Conservation (phyloP, 2,888 invertebrate genomes). For the Bursaphelenchus okinawaensis region DNA sequence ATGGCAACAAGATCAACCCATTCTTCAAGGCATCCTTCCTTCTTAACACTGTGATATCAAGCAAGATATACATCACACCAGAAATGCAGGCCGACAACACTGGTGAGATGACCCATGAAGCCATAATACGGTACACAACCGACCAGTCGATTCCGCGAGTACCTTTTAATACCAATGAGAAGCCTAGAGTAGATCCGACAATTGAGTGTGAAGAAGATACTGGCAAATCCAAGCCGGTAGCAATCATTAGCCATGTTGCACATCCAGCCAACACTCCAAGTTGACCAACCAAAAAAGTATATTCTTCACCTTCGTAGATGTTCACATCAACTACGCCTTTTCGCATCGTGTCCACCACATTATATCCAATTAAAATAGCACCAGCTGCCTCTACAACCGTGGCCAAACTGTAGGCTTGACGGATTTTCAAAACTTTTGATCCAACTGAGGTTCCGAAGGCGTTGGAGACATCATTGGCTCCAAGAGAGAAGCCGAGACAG, state of each 20-base stretch:
- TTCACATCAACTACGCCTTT: conserved; percentile 87
- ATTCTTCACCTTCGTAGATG: conserved; percentile 75
- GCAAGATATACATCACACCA: conserved; percentile 59
- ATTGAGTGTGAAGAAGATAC: conserved; percentile 91
- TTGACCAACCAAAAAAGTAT: conserved; percentile 67
- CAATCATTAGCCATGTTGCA: conserved; percentile 83
- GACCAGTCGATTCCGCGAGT: conserved; percentile 76
- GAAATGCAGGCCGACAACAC: conserved; percentile 83
- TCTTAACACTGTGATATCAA: conserved; percentile 64
- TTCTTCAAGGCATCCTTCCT: conserved; percentile 34
- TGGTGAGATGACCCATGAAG: conserved; percentile 95
- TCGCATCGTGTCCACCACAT: conserved; percentile 76
- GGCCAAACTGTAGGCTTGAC: conserved; percentile 81
- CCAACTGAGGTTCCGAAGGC: conserved; percentile 64
- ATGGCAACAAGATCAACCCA: conserved; percentile 77
- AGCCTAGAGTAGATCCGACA: conserved; percentile 93
- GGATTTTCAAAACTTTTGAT: conserved; percentile 82
- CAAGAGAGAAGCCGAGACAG: conserved; percentile 90
- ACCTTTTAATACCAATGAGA: conserved; percentile 84
- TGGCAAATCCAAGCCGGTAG: conserved; percentile 86
- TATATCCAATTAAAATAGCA: neutral
- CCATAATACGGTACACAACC: conserved; percentile 63
- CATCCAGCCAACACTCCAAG: conserved; percentile 66
- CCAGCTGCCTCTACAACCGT: conserved; percentile 77
- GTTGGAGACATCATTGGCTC: conserved; percentile 58